Percentiles rank a stretch among this genome's conserved stretches.
Evolutionary conservation across 2,113 vertebrate species (phyloP).

Genomic region (Eulemur rufifrons): DNA sequence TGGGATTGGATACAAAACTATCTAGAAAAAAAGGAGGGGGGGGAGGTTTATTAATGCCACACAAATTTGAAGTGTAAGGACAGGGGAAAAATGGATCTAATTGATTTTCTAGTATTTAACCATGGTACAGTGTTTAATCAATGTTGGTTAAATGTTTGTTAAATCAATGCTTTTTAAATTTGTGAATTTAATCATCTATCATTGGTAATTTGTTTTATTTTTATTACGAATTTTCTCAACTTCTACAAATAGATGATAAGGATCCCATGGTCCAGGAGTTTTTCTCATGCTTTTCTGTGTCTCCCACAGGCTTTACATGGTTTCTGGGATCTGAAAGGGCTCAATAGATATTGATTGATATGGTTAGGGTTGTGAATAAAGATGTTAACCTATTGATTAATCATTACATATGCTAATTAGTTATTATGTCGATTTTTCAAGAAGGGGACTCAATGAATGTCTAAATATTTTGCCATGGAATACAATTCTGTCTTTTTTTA

Average conservation of each 20-base stretch:
- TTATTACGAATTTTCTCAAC: background rate
- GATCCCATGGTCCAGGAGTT: background rate
- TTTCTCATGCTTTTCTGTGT: background rate
- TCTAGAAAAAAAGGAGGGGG: background rate
- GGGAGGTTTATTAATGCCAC: background rate
- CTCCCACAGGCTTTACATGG: background rate
- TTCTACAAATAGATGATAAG: background rate
- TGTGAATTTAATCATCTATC: background rate
- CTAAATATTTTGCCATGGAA: constrained; percentile 28
- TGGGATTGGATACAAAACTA: background rate
- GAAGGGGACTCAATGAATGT: background rate
- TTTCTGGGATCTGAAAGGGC: background rate
- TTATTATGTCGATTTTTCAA: background rate
- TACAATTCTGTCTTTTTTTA: background rate
- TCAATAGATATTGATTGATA: background rate
- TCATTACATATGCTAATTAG: background rate
- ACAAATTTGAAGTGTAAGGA: background rate
- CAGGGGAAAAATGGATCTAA: background rate
- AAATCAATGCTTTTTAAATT: constrained; percentile 11
- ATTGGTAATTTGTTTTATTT: background rate
- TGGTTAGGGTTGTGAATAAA: background rate
- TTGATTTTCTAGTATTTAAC: background rate
- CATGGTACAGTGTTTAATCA: background rate
- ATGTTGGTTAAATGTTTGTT: background rate
- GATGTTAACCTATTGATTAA: background rate